Evolutionary conservation across 2,888 invertebrate species (phyloP), one percentile per base, ranked within the genome.

Genomic region (Busseola fusca): DNA sequence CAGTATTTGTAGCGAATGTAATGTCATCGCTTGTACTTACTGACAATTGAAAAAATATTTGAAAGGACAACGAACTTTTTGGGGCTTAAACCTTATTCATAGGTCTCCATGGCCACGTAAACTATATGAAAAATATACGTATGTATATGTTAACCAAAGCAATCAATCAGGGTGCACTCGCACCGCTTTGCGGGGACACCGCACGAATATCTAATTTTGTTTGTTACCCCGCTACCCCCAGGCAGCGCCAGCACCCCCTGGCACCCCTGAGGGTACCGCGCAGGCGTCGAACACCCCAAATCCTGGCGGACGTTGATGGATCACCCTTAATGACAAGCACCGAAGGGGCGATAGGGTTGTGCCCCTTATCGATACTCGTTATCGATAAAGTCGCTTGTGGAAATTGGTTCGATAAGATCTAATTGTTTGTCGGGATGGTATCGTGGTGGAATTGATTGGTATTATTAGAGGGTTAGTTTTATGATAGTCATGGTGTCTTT

Each of bases 261-360:
- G 63, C 68, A 34, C 64, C 59, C 69, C 70, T 59, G 57, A 75
- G 74, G 71, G 81, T 72, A 84, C 81, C 84, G 93, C 94, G 95
- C 94, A 94, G 86, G 94, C 94, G 94, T 91, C 90, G 89, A 87
- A 89, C 92, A 91, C 93, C 95, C 95, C 91, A 95, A 95, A 95
- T 94, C 95, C 95, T 90, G 87, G 92, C 92, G 93, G 95, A 95
- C 95, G 91, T 95, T 95, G 95, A 95, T 95, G 95, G 95, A 95
- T 95, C 95, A 95, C 95, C 95, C 95, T 94, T 95, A 95, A 95
- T 95, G 95, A 95, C 95, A 94, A 93, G 93, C 92, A 91, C 91
- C 90, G 93, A 91, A 93, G 93, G 94, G 94, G 92, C 90, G 91
- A 85, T 89, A 93, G 92, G 82, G 91, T 80, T 85, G 91, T 74